A percentile compares a stretch with the other conserved stretches of the same genome.
These are phyloP conservation scores for Rhinopomastus cyanomelas DNA, from an alignment of 2,113 vertebrate species.

Conservation along the genomic window DNA sequence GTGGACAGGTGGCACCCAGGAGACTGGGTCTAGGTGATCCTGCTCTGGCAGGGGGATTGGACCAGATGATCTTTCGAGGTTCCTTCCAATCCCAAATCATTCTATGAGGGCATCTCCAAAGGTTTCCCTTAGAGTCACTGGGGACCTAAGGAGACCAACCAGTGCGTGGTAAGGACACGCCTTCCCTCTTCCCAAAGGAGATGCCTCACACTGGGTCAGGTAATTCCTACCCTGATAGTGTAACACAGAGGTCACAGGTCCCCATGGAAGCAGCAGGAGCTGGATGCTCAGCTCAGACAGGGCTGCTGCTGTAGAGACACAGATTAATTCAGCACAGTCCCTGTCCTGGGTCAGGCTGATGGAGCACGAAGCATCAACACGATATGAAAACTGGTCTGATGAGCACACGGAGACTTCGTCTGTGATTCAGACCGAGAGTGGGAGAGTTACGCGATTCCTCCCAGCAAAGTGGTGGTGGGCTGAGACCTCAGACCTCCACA, in stretches of 20 bases:
- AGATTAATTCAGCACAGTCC: neutral
- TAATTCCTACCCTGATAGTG: neutral
- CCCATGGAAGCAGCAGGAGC: neutral
- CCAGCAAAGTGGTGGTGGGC: rapidly evolving
- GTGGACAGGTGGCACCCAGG: neutral
- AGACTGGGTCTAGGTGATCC: too few relatives aligned
- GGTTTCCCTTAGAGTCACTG: neutral
- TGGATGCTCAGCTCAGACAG: neutral
- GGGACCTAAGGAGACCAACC: neutral
- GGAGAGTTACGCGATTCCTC: neutral
- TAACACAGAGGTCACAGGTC: neutral
- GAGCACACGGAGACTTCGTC: neutral
- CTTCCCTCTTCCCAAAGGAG: neutral
- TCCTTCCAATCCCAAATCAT: too few relatives aligned
- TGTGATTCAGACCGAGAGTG: neutral
- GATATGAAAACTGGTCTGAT: neutral
- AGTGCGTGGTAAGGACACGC: rapidly evolving
- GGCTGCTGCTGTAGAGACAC: neutral
- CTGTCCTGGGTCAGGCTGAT: neutral
- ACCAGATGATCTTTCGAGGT: too few relatives aligned
- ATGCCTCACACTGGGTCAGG: neutral
- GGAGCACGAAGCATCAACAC: neutral
- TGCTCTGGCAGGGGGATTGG: too few relatives aligned
- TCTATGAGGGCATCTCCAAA: neutral
- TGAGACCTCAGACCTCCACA: neutral